Evolutionary conservation across 2,113 vertebrate genomes (phyloP), one percentile per base, ranked within the genome.

Genomic region (Hipposideros armiger): DNA sequence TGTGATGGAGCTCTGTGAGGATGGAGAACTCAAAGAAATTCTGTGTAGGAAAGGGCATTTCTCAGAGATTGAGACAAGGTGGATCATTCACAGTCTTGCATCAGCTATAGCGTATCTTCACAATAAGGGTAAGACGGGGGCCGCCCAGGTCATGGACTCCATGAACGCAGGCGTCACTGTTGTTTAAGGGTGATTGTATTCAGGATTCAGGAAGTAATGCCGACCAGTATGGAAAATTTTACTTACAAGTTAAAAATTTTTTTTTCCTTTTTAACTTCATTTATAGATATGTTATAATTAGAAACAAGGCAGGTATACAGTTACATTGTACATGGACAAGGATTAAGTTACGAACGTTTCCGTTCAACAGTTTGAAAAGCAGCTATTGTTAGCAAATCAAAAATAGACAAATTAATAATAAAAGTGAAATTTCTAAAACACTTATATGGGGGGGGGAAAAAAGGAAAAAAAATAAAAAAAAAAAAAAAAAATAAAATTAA

Each of bases 1-100:
- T 97, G 99, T 99, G 96, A 99, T 98, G 93, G 99, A 99, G 93
- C 98, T 99, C 90, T 99, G 99, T 92, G 98, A 99, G 92, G 98
- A 99, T 95, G 99, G 99, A 91, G 99, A 99, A 97, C 98, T 99
- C 96, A 99, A 98, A 98, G 98, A 98, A 96, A 97, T 99, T 89
- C 96, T 99, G 97, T 92, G 97, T 50, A 98, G 85, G 95, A 99
- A 98, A 97, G 98, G 95, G 67, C 96, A 81, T 87, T 99, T 99
- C 76, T 98, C 98, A 78, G 99, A 99, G 98, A 99, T 99, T 11
- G 99, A 99, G 97, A 99, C 98, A 7, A 98, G 98, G 83, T 98
- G 98, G 92, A 98, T 99, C 91, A 99, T 99, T 98, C 97, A 95
- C 20, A 99, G 98, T 94, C 98, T 99, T 45, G 98, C 98, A 28